Evolutionary conservation across 2,888 invertebrate species (phyloP).

Genomic region (Epiblema foenella): DNA sequence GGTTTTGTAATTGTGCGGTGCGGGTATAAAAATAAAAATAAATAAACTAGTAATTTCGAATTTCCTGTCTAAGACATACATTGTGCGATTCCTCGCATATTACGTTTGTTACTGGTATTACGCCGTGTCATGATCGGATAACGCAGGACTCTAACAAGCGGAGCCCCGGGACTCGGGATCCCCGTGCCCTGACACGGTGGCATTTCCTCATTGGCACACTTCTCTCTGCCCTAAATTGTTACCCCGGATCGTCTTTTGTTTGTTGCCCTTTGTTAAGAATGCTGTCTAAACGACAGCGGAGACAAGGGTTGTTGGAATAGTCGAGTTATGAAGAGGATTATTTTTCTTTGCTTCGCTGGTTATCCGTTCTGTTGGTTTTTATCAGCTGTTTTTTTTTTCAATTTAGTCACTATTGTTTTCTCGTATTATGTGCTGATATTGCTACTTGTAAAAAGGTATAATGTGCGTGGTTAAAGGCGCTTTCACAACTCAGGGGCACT

Average conservation of each 20-base stretch:
- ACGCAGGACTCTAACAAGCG: neutral
- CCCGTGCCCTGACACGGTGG: conserved; percentile 18
- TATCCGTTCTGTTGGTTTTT: no score
- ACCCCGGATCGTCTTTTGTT: conserved; percentile 26
- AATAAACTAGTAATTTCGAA: neutral
- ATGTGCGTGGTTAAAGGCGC: neutral
- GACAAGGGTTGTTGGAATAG: conserved; percentile 3
- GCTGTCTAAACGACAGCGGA: conserved; percentile 3
- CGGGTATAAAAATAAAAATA: no score
- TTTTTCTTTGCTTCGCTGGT: neutral
- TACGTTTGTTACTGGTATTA: neutral
- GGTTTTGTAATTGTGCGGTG: neutral
- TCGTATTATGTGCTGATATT: no score
- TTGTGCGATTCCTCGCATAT: no score
- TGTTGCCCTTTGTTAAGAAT: conserved; percentile 7
- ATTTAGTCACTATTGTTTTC: neutral
- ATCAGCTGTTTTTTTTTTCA: no score
- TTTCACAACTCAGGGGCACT: neutral
- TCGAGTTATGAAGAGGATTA: neutral
- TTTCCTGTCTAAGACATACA: no score
- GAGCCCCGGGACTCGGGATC: conserved; percentile 5
- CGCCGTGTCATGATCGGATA: neutral
- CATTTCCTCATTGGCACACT: conserved; percentile 34
- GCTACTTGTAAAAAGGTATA: neutral
- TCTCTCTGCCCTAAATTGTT: conserved; percentile 25